phyloP scores from a whole-genome alignment of 2,113 vertebrate species.

The Hippolais icterina region DNA sequence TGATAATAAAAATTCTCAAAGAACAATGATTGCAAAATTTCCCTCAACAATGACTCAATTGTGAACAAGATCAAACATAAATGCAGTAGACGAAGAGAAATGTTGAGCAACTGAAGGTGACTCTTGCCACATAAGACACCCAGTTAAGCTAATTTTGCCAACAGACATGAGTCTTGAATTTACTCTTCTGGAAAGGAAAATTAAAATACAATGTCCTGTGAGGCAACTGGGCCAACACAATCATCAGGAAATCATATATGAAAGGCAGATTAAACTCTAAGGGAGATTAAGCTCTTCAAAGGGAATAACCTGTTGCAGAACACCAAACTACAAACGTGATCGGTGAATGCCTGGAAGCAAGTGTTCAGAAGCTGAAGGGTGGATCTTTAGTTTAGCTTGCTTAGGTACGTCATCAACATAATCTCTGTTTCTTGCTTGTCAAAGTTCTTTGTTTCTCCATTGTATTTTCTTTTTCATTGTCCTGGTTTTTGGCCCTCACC shows the following conservation, averaged over 20 bases:
- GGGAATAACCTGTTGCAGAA: neutral
- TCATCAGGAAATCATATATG: neutral
- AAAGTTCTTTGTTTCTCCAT: neutral
- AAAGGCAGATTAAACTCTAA: slow-evolving; percentile 2
- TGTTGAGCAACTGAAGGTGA: slow-evolving; percentile 45
- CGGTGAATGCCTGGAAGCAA: neutral
- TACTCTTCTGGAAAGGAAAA: neutral
- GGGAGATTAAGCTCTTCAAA: neutral
- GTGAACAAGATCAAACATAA: slow-evolving; percentile 62
- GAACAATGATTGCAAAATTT: neutral
- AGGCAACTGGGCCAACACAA: neutral
- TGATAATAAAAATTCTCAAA: slow-evolving; percentile 47
- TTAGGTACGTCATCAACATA: neutral
- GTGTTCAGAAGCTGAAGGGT: neutral
- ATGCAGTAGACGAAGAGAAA: neutral
- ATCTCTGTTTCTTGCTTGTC: neutral
- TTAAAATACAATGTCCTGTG: neutral
- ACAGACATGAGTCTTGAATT: neutral
- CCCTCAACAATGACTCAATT: slow-evolving; percentile 27
- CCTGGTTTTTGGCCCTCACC: neutral
- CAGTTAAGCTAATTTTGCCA: neutral
- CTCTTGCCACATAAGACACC: neutral
- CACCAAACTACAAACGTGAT: neutral
- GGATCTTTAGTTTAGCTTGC: neutral
- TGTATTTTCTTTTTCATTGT: neutral